Base-by-base conservation (phyloP, 64 coral and sea anemone genomes). In the Montipora cactus region DNA sequence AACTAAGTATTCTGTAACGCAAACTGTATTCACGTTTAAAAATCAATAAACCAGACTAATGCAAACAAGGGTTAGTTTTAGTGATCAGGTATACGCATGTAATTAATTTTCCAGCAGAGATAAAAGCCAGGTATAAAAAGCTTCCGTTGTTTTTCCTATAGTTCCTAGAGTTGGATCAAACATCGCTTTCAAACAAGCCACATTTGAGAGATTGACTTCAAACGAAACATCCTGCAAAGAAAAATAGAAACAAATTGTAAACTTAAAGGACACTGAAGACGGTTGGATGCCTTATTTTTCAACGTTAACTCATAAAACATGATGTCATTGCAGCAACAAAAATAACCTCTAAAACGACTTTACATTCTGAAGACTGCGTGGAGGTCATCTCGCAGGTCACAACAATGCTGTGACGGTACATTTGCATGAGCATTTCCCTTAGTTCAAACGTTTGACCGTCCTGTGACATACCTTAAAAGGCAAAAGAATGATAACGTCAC, bases 141-240 rank as follows among this genome's bases (percentile, higher is more conserved):
- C 59, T 59, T 97, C 92, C 9, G 92, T 91, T 5, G 93, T 53
- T 81, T 89, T 94, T 68, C 62, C 68, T 48, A 92, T 92, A 15
- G 77, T 53, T 1, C 95, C 95, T 8, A 92, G 89, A 61, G 83
- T 91, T n/a, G 89, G 93, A 62, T 97, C 95, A 84, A 97, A 94
- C 47, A 97, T 88, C 67, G 89, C 92, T 85, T 97, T 93, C 15
- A 94, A 58, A 44, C 67, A 91, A 16, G 68, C 61, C 13, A 91
- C 84, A n/a, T 94, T 97, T 8, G 74, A 45, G 5, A 94, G 47
- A 11, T n/a, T 78, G 11, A 97, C 84, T 44, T 97, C 95, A 94
- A 97, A 94, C 5, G 95, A 84, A 59, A 97, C 92, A n/a, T 97
- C 95, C 95, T 97, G 89, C 5, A 94, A 79, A 4, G 21, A 49